Percentiles rank a stretch among this genome's conserved stretches.
Evolutionary conservation across 2,888 invertebrate genomes (phyloP).

Genomic region (Serrognathus titanus): DNA sequence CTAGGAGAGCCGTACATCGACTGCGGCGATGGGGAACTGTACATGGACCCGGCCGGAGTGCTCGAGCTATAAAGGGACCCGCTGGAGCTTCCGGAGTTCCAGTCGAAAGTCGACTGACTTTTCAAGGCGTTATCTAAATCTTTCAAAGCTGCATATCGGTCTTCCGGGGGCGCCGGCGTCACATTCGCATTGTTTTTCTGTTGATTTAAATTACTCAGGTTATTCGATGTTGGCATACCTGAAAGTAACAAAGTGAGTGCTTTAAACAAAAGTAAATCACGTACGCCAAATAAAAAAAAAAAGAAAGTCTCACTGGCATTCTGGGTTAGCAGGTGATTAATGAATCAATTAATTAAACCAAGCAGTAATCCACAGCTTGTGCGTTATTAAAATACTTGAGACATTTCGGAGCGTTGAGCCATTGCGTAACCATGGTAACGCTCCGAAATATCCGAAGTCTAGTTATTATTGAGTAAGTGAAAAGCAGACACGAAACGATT

Average conservation of each 20-base stretch:
- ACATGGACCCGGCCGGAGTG: conserved; percentile 43
- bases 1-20: conserved; percentile 48
- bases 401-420: no score
- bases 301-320: not conserved
- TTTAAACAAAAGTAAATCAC: conserved; percentile 10
- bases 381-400: no score
- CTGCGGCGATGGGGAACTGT: conserved; percentile 46
- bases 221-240: conserved; percentile 34
- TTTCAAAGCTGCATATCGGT: conserved; percentile 93
- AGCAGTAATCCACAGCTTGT: no score
- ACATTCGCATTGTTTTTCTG: conserved; percentile 19
- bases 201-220: conserved; percentile 13
- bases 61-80: conserved; percentile 44
- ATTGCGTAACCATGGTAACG: no score
- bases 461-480: not conserved
- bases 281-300: not conserved
- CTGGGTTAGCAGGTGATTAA: no score
- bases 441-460: no score
- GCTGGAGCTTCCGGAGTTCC: conserved; percentile 43
- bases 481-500: conserved; percentile 10
- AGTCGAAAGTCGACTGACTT: conserved; percentile 51
- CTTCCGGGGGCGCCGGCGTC: conserved; percentile 58
- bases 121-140: conserved; percentile 80
- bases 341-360: no score
- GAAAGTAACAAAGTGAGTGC: conserved; percentile 9